phyloP scores from a whole-genome alignment of 2,113 vertebrate genomes.

The Plecturocebus donacophilus region DNA sequence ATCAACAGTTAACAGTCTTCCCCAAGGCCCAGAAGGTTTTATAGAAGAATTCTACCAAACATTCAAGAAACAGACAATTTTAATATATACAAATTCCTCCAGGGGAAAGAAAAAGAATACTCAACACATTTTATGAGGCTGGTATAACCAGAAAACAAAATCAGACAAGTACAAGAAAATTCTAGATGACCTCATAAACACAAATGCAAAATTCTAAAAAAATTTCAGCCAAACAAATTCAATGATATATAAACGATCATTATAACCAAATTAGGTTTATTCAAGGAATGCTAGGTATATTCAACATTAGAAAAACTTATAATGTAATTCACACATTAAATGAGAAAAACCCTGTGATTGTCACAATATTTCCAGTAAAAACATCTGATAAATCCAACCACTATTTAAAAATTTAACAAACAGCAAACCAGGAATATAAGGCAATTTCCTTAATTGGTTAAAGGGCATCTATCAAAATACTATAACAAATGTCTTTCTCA shows the following conservation, averaged over 20 bases:
- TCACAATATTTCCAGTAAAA: neutral
- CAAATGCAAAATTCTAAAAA: neutral
- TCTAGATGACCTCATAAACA: constrained; percentile 20
- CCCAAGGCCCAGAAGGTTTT: neutral
- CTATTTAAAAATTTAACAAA: neutral
- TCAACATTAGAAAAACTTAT: neutral
- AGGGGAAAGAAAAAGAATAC: neutral
- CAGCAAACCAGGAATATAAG: neutral
- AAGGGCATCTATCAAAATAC: constrained; percentile 12
- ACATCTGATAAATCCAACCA: constrained; percentile 9
- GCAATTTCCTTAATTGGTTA: constrained; percentile 26
- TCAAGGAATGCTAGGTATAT: neutral
- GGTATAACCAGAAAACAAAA: neutral
- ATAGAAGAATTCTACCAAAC: neutral
- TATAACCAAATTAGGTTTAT: neutral
- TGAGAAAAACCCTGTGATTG: neutral
- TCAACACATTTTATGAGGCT: neutral
- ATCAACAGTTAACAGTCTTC: neutral
- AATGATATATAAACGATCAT: constrained; percentile 4
- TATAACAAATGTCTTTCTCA: neutral
- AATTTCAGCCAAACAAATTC: constrained; percentile 13
- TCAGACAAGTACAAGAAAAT: neutral
- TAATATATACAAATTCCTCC: neutral
- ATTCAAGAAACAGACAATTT: constrained; percentile 4
- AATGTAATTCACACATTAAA: neutral